These are phyloP conservation scores for Corticium candelabrum DNA, from an alignment of 37 sponge, comb jelly and placozoan species.

Conservation along the genomic window DNA sequence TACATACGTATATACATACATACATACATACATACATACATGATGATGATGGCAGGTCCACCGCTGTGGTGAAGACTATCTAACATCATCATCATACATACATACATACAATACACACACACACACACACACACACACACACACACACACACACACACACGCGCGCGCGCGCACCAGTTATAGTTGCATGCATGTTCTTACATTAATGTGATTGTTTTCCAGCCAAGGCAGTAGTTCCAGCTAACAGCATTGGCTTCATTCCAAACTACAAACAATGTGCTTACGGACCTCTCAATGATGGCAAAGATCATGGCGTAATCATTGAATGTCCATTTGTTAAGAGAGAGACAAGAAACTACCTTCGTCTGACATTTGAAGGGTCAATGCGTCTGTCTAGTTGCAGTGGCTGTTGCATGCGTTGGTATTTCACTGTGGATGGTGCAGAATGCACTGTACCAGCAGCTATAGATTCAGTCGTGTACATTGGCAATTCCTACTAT, in stretches of 20 bases:
- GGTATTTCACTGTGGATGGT: slow-evolving; percentile 5
- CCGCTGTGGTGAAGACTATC: no score
- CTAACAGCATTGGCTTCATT: background rate
- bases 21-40: no score
- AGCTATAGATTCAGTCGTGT: background rate
- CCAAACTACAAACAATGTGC: background rate
- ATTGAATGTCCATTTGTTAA: background rate
- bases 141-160: no score
- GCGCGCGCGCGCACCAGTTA: no score
- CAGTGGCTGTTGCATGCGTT: background rate
- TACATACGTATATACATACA: no score
- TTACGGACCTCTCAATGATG: background rate
- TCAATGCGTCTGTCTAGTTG: background rate
- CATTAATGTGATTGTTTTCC: background rate
- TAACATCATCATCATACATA: no score
- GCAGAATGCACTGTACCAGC: background rate
- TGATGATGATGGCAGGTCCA: no score
- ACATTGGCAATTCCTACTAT: background rate
- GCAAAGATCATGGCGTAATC: background rate
- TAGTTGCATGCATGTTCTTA: no score
- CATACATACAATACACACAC: no score
- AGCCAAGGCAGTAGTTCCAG: background rate
- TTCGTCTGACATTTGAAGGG: background rate
- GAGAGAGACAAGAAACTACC: background rate
- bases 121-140: no score